Conservation (phyloP, 2,113 vertebrate genomes). For the Pituophis catenifer region DNA sequence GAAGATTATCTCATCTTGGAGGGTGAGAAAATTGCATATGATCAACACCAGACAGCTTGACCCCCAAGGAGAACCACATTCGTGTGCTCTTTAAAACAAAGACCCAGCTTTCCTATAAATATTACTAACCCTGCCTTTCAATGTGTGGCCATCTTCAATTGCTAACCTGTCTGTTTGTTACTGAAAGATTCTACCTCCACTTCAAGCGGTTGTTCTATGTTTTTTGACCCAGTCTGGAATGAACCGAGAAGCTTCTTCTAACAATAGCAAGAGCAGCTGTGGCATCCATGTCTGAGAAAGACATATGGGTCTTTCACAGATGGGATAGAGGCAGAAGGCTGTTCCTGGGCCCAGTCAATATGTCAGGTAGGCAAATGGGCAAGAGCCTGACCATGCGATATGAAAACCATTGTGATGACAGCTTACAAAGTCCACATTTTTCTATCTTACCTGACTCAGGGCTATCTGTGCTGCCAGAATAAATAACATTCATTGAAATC, state of each 20-base stretch:
- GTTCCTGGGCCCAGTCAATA: neutral
- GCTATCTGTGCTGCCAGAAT: neutral
- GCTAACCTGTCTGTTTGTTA: neutral
- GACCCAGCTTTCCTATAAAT: neutral
- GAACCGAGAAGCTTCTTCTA: neutral
- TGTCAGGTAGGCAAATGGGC: too few relatives aligned
- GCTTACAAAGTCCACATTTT: neutral
- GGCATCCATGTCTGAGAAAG: neutral
- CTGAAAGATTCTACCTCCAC: neutral
- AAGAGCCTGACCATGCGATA: neutral
- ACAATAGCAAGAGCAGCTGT: neutral
- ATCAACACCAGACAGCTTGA: neutral
- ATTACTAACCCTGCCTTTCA: neutral
- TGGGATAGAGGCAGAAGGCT: neutral
- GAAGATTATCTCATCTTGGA: neutral
- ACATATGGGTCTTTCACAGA: neutral
- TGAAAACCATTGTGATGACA: neutral
- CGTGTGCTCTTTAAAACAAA: neutral
- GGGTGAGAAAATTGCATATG: neutral
- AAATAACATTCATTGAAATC: constrained; percentile 25
- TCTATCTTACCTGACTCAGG: constrained; percentile 29
- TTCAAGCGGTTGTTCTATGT: neutral
- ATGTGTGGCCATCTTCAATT: neutral
- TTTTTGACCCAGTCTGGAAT: neutral
- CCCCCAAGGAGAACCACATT: neutral